These are phyloP conservation scores for Drosophila neocordata DNA, from an alignment of 1,140 invertebrate species.

Conservation along the genomic window DNA sequence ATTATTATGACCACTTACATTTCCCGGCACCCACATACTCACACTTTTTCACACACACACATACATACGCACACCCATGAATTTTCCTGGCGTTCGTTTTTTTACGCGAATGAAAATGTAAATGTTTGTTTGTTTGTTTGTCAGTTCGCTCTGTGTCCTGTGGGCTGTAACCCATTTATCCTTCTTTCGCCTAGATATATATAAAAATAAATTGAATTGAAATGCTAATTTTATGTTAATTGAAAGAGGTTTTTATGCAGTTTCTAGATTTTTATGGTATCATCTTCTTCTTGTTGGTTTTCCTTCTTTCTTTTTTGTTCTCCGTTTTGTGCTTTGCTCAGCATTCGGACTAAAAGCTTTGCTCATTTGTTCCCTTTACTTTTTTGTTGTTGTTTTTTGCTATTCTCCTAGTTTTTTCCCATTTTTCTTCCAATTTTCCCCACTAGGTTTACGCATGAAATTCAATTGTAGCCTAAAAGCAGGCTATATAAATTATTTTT, in stretches of 20 bases:
- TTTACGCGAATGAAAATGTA: conserved; percentile 66
- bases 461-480: conserved; percentile 74
- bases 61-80: conserved; percentile 49
- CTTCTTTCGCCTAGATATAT: conserved; percentile 42
- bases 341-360: conserved; percentile 76
- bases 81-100: conserved; percentile 53
- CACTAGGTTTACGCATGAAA: conserved; percentile 50
- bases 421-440: conserved; percentile 42
- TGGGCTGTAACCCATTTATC: conserved; percentile 65
- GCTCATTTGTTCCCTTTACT: conserved; percentile 57
- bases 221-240: conserved; percentile 81
- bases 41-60: conserved; percentile 8
- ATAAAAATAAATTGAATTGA: conserved; percentile 80
- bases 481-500: conserved; percentile 68
- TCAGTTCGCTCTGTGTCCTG: conserved; percentile 12
- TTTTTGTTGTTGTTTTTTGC: conserved; percentile 42
- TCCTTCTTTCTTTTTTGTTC: conserved; percentile 18
- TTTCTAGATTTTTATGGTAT: conserved; percentile 64
- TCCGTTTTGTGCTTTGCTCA: conserved; percentile 46
- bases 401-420: conserved; percentile 45
- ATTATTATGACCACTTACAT: conserved; percentile 81
- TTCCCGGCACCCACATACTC: conserved; percentile 54
- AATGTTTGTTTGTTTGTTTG: conserved; percentile 29
- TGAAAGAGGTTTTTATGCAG: conserved; percentile 79
- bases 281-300: not conserved